Conservation (phyloP, 64 coral and sea anemone genomes). For the Hydrozoanthus tunicans region DNA sequence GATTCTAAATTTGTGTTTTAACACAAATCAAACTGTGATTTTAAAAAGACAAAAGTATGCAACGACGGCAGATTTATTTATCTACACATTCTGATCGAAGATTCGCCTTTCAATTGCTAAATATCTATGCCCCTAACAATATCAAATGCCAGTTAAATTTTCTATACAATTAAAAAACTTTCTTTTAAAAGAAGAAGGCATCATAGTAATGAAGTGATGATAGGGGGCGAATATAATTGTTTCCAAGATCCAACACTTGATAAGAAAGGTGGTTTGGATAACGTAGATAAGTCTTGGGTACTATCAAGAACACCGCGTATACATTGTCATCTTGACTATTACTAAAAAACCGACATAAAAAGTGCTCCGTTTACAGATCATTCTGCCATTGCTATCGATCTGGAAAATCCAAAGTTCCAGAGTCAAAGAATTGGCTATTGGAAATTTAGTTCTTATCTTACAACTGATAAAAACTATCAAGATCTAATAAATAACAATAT, state of each 20-base stretch:
- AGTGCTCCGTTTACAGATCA: conserved; percentile 38
- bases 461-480: conserved; percentile 39
- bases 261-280: conserved; percentile 29
- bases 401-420: conserved; percentile 14
- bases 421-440: conserved; percentile 36
- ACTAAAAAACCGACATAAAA: not conserved
- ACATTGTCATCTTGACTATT: too few species aligned
- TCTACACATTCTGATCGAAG: conserved; percentile 13
- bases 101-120: conserved; percentile 50
- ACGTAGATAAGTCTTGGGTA: conserved; percentile 23
- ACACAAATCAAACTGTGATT: conserved; percentile 24
- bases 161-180: conserved; percentile 24
- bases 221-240: conserved; percentile 13
- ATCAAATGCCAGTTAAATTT: conserved; percentile 14
- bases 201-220: conserved; percentile 16
- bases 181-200: not conserved
- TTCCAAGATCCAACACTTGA: conserved; percentile 17
- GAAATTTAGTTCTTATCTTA: conserved; percentile 45
- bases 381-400: conserved; percentile 45
- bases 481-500: conserved; percentile 18
- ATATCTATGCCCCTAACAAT: conserved; percentile 18
- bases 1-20: too few species aligned
- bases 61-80: not conserved
- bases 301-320: too few species aligned
- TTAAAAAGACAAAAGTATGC: not conserved